Evolutionary conservation across 2,888 invertebrate genomes (phyloP).

Genomic region (Elgonia sp.): DNA sequence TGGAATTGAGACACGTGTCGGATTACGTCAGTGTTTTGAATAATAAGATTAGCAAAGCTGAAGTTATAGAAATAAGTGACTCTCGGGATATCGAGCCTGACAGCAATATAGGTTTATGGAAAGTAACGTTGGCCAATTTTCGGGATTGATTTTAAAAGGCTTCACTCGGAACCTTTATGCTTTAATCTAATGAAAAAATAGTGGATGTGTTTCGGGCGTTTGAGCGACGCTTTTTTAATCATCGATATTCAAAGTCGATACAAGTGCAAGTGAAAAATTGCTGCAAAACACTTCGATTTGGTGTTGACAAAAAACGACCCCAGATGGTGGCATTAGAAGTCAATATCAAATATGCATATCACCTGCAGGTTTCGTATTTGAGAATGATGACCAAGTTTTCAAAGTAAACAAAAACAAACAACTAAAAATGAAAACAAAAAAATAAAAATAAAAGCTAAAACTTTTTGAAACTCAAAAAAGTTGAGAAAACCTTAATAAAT

Average conservation of each 20-base stretch:
- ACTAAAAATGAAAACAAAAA: too few species aligned
- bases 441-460: too few species aligned
- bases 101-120: conserved; percentile 47
- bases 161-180: conserved; percentile 13
- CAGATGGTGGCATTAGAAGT: conserved; percentile 28
- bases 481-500: not conserved
- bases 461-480: too few species aligned
- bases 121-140: conserved; percentile 31
- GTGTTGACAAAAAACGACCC: conserved; percentile 14
- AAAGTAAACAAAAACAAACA: too few species aligned
- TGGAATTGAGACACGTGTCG: not conserved
- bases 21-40: conserved; percentile 8
- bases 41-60: conserved; percentile 32
- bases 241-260: conserved; percentile 56
- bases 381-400: not conserved
- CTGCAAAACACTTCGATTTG: conserved; percentile 39
- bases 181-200: conserved; percentile 57
- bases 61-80: conserved; percentile 42
- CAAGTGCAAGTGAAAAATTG: conserved; percentile 53
- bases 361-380: not conserved
- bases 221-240: conserved; percentile 46
- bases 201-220: conserved; percentile 2
- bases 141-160: conserved; percentile 49
- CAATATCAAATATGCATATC: conserved; percentile 8
- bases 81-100: not conserved